phyloP scores from a whole-genome alignment of 2,797 vertebrate species.

The Hemibagrus guttatus region DNA sequence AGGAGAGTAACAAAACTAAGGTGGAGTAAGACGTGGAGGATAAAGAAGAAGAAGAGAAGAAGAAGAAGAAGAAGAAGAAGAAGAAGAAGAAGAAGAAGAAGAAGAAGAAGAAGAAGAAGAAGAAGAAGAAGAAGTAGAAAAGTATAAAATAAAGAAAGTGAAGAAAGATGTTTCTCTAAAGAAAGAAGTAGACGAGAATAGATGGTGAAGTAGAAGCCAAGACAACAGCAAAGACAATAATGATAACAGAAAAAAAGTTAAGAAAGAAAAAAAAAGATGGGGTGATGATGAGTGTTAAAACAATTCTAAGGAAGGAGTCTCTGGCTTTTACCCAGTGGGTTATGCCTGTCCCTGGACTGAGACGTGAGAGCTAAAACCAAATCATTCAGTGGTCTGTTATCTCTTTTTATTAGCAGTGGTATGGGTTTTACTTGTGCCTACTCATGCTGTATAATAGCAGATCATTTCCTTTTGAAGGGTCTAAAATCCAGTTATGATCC shows the following conservation, averaged over 20 bases:
- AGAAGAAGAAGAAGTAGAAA: no score
- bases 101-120: not conserved
- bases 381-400: not conserved
- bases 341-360: not conserved
- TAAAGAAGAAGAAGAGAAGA: not conserved
- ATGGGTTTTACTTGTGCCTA: conserved; percentile 13
- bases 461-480: conserved; percentile 18
- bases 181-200: no score
- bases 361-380: not conserved
- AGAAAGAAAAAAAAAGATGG: not conserved
- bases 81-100: not conserved
- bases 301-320: not conserved
- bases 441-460: conserved; percentile 14
- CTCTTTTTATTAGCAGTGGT: not conserved
- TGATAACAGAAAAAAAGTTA: not conserved
- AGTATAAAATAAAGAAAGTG: not conserved
- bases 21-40: no score
- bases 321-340: not conserved
- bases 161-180: no score
- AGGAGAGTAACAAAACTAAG: no score
- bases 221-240: not conserved
- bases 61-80: not conserved
- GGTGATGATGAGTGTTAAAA: not conserved
- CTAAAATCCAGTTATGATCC: not conserved
- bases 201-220: not conserved